These are phyloP conservation scores for Aradophagus sp. DNA, from an alignment of 1,140 invertebrate genomes.

Conservation along the genomic window DNA sequence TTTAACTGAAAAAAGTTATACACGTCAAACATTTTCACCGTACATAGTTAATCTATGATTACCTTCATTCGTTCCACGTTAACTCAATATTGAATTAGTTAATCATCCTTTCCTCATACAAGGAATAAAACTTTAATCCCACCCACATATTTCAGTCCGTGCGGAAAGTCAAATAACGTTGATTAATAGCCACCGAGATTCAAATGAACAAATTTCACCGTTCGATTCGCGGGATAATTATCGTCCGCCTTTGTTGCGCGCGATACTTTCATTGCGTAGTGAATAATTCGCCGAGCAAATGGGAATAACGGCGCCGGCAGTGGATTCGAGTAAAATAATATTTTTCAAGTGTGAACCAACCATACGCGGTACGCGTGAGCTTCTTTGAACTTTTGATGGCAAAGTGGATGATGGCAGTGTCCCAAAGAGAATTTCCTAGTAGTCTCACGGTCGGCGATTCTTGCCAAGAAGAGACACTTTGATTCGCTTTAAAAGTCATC, in stretches of 20 bases:
- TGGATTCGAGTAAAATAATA: constrained; percentile 53
- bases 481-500: constrained; percentile 68
- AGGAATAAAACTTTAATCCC: too few relatives aligned
- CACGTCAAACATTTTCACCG: too few relatives aligned
- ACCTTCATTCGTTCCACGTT: too few relatives aligned
- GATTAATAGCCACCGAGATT: too few relatives aligned
- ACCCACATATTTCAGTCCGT: too few relatives aligned
- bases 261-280: constrained; percentile 43
- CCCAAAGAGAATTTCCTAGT: constrained; percentile 74
- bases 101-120: too few relatives aligned
- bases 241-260: constrained; percentile 20
- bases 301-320: constrained; percentile 19
- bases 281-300: constrained; percentile 54
- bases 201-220: background rate
- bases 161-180: too few relatives aligned
- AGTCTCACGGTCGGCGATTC: constrained; percentile 61
- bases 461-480: constrained; percentile 69
- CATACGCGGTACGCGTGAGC: constrained; percentile 47
- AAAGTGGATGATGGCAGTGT: constrained; percentile 66
- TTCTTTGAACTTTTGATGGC: constrained; percentile 58
- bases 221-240: constrained; percentile 17
- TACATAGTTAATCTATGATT: too few relatives aligned
- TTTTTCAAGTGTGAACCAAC: constrained; percentile 57
- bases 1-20: too few relatives aligned
- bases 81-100: too few relatives aligned